A percentile compares a stretch with the other conserved stretches of the same genome.
These are phyloP conservation scores for Cyclura pinguis DNA, from an alignment of 2,797 vertebrate genomes.

Conservation along the genomic window DNA sequence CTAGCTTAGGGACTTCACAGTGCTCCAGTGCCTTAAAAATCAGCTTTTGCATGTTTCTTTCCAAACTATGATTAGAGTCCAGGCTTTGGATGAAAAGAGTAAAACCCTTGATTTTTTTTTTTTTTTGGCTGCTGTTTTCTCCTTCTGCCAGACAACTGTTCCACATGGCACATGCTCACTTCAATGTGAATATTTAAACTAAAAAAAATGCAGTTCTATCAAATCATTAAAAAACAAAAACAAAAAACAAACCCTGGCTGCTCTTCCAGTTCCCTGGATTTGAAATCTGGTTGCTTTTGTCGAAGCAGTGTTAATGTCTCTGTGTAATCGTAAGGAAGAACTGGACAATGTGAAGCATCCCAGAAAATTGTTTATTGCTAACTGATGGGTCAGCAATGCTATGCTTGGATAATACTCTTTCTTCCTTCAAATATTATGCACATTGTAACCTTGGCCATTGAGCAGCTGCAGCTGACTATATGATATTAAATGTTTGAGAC, in stretches of 20 bases:
- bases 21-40: neutral
- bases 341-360: neutral
- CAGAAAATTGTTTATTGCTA: neutral
- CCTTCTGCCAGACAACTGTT: neutral
- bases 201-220: neutral
- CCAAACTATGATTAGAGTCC: neutral
- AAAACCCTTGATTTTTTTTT: too few species aligned
- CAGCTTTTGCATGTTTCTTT: neutral
- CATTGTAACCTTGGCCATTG: neutral
- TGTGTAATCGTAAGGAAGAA: neutral
- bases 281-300: neutral
- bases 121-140: neutral
- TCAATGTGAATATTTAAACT: neutral
- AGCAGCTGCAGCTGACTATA: neutral
- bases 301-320: too few species aligned
- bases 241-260: too few species aligned
- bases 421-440: neutral
- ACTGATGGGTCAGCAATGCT: neutral
- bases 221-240: neutral
- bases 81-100: neutral
- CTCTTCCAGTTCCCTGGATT: neutral
- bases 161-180: neutral
- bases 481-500: constrained; percentile 11
- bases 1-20: neutral
- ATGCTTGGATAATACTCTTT: neutral